Evolutionary conservation across 2,113 vertebrate genomes (phyloP).

Genomic region (Ophiodon elongatus): DNA sequence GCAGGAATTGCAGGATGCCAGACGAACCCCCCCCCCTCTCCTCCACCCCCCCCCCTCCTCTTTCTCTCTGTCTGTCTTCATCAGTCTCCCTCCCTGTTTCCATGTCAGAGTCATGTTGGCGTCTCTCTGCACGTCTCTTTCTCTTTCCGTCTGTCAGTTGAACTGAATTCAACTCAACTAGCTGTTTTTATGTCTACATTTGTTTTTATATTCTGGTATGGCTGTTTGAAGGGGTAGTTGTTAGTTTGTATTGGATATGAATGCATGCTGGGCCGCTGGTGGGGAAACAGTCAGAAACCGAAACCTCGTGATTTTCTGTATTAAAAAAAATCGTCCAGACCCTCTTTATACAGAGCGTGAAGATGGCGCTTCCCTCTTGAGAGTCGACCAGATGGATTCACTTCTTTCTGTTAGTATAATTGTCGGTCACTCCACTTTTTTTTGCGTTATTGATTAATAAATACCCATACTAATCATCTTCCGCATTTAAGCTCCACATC

Average conservation of each 20-base stretch:
- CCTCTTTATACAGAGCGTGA: not conserved
- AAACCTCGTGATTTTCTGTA: not conserved
- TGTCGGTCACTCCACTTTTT: not conserved
- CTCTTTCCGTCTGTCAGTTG: slow-evolving; percentile 27
- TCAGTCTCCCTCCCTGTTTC: slow-evolving; percentile 21
- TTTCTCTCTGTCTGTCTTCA: slow-evolving; percentile 37
- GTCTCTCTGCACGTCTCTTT: slow-evolving; percentile 16
- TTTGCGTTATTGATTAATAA: not conserved
- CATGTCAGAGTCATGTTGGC: slow-evolving; percentile 51
- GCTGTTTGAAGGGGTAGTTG: not conserved
- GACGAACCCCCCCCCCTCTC: not conserved
- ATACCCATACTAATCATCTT: slow-evolving; percentile 17
- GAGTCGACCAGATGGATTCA: slow-evolving; percentile 34
- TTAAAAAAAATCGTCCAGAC: not conserved
- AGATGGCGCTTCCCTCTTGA: not conserved
- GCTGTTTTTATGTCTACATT: slow-evolving; percentile 5
- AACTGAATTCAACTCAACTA: slow-evolving; percentile 7
- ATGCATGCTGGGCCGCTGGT: not conserved
- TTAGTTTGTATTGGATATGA: not conserved
- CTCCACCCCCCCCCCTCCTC: not conserved
- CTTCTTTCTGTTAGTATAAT: not conserved
- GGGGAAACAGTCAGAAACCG: not conserved
- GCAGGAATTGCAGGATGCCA: slow-evolving; percentile 54
- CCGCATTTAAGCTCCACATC: not conserved
- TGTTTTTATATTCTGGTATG: not conserved